Base-by-base conservation (phyloP, 2,888 invertebrate genomes). In the Cecidostiba fungosa region DNA sequence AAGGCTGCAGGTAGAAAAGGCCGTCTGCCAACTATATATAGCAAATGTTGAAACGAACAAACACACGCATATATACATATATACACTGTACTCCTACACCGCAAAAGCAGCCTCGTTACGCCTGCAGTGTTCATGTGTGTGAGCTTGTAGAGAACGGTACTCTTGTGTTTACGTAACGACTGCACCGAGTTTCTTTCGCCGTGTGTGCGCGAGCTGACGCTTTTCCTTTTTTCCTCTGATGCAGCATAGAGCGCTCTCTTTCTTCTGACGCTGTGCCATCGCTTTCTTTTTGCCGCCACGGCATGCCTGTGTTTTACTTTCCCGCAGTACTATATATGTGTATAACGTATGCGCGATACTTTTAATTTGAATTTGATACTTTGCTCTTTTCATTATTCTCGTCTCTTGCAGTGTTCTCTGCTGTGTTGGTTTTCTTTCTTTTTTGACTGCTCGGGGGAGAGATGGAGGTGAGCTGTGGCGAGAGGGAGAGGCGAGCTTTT, bases 301-400 rank as follows among this genome's bases (percentile, higher is more conserved):
- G n/a, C 36, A 16, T n/a, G 5, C 8, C 14, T 66, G 36, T 77
- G 26, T 50, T 69, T 47, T 77, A 6, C 23, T 36, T 59, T n/a
- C 32, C 16, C n/a, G 3, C 43, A n/a, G n/a, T 12, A 32, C 74
- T 59, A 62, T n/a, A n/a, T n/a, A n/a, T 23, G 23, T 26, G 26
- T n/a, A 1, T 12, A 19, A 19, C 29, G n/a, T 19, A 23, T 19
- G 43, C 32, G 50, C 32, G 50, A 82, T 85, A 77, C 50, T 82
- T 85, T 77, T 84, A 74, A 84, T 84, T 80, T 84, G 50, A 74
- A 79, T 84, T 84, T 84, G 72, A 78, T 84, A 79, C 50, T 59
- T 77, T 77, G 59, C 36, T 79, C 72, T 62, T 66, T 36, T 69
- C 72, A 62, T 83, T 83, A 77, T 82, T 47, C 74, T 36, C 23